These are phyloP conservation scores for Pachypanchax playfairii DNA, from an alignment of 2,113 vertebrate species.

Conservation along the genomic window DNA sequence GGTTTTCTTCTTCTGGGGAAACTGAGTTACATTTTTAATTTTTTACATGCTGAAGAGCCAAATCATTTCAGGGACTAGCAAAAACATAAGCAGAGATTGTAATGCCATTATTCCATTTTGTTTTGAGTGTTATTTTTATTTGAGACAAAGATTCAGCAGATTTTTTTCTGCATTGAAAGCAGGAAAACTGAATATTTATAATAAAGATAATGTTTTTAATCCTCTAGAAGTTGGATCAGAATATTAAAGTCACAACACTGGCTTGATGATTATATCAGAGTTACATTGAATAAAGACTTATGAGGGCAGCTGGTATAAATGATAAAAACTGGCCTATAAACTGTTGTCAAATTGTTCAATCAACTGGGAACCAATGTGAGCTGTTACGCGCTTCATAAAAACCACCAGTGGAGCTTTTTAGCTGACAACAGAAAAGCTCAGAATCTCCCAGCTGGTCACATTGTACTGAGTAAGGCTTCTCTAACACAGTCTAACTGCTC, in stretches of 20 bases:
- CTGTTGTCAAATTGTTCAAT: background rate
- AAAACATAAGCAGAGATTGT: background rate
- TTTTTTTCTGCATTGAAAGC: too few species aligned
- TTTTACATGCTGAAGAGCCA: background rate
- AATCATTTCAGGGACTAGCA: too few species aligned
- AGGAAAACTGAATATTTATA: too few species aligned
- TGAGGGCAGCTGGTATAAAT: background rate
- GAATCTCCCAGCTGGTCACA: background rate
- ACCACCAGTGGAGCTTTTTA: conserved; percentile 7
- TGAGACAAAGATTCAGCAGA: too few species aligned
- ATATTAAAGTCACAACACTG: too few species aligned
- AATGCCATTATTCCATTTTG: background rate
- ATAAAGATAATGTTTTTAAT: too few species aligned
- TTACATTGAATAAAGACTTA: background rate
- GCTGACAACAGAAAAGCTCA: conserved; percentile 7
- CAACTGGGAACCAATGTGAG: background rate
- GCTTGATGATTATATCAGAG: too few species aligned
- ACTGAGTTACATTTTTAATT: background rate
- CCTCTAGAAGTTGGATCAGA: too few species aligned
- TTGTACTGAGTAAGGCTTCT: background rate
- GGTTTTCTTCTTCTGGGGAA: background rate
- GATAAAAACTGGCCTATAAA: too few species aligned
- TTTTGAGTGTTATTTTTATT: too few species aligned
- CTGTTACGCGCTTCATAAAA: background rate
- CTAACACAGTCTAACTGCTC: conserved; percentile 1